Evolutionary conservation across 2,113 vertebrate genomes (phyloP).

Genomic region (Ia io): DNA sequence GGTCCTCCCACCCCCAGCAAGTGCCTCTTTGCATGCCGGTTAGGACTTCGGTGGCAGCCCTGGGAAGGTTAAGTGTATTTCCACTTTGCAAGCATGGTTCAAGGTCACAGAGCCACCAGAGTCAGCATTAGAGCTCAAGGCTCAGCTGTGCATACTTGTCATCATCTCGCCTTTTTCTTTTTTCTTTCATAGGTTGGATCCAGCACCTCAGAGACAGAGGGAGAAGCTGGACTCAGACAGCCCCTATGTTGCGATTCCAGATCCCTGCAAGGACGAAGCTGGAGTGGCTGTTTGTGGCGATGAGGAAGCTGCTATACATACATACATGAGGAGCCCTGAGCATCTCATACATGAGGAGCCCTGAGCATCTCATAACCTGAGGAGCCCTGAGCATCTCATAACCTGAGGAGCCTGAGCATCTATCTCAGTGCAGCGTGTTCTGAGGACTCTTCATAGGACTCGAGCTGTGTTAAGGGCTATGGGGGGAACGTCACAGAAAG

Average conservation of each 20-base stretch:
- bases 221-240: not conserved
- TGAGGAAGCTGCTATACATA: not conserved
- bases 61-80: not conserved
- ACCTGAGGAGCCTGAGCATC: not conserved
- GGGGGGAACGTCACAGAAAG: not conserved
- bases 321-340: too few relatives aligned
- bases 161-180: not conserved
- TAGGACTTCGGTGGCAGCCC: not conserved
- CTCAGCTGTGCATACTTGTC: not conserved
- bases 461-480: not conserved
- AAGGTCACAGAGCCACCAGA: not conserved
- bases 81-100: not conserved
- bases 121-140: not conserved
- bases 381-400: too few relatives aligned
- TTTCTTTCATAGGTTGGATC: not conserved
- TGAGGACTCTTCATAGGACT: not conserved
- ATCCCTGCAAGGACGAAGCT: not conserved
- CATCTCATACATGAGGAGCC: not conserved
- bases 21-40: not conserved
- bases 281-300: not conserved
- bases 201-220: not conserved
- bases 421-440: not conserved
- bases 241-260: not conserved
- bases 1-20: not conserved
- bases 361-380: too few relatives aligned